phyloP scores from a whole-genome alignment of 2,113 vertebrate species.

The Litocranius walleri region DNA sequence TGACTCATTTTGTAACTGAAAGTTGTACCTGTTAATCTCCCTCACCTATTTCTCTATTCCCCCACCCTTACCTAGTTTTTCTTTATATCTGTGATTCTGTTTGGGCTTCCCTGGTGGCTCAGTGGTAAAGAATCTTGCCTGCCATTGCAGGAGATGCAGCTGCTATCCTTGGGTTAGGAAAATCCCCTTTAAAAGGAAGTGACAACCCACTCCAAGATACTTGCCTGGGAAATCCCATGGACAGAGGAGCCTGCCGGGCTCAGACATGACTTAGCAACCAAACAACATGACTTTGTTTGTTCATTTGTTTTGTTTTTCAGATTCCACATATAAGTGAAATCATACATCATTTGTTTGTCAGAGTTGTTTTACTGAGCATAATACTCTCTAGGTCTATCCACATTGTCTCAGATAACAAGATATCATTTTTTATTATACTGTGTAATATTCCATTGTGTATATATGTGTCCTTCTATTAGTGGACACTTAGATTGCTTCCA shows the following conservation, averaged over 20 bases:
- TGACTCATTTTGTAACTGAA: neutral
- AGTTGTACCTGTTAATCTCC: neutral
- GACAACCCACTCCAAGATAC: neutral
- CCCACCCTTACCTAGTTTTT: neutral
- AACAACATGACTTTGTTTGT: neutral
- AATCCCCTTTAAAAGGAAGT: neutral
- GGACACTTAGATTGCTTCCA: neutral
- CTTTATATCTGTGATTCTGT: neutral
- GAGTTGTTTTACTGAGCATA: neutral
- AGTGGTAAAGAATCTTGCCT: neutral
- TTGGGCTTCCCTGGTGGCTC: neutral
- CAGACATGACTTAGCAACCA: neutral
- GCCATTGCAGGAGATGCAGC: neutral
- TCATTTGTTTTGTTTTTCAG: neutral
- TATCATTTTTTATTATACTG: neutral
- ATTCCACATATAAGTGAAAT: neutral
- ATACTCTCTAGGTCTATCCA: neutral
- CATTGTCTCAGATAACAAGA: neutral
- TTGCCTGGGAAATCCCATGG: neutral
- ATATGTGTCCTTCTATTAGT: neutral
- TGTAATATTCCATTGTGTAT: neutral
- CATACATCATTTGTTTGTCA: neutral
- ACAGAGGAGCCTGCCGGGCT: neutral
- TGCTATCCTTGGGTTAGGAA: neutral
- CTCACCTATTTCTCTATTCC: neutral